phyloP scores from a whole-genome alignment of 2,113 vertebrate species.

The Cephalopterus ornatus region DNA sequence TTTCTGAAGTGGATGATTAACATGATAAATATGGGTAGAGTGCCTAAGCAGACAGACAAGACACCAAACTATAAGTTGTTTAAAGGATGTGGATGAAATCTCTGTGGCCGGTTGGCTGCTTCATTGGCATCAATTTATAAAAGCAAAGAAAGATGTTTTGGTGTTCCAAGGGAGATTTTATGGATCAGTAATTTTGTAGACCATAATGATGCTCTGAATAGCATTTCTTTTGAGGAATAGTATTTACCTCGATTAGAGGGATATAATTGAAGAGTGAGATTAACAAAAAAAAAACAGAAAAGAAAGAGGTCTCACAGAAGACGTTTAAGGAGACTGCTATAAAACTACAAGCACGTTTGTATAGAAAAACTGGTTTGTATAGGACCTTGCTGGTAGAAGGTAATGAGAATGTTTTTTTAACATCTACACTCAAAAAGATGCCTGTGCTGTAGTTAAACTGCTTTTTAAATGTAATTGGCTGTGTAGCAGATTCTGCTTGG shows the following conservation, averaged over 20 bases:
- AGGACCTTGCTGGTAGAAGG: neutral
- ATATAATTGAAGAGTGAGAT: neutral
- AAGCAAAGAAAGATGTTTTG: neutral
- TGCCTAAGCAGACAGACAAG: neutral
- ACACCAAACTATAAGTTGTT: neutral
- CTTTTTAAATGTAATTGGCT: neutral
- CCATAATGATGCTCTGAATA: neutral
- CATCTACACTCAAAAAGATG: neutral
- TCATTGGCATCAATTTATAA: neutral
- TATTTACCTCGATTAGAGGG: neutral
- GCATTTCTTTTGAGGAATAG: neutral
- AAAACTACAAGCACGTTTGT: neutral
- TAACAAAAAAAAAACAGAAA: neutral
- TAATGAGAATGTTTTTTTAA: neutral
- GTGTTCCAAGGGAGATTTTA: neutral
- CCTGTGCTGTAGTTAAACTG: neutral
- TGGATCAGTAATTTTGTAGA: neutral
- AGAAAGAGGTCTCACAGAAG: neutral
- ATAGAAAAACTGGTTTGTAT: neutral
- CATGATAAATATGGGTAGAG: neutral
- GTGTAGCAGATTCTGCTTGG: neutral
- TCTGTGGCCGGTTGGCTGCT: neutral
- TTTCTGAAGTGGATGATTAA: neutral
- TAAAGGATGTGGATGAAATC: neutral
- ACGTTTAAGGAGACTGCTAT: neutral